Evolutionary conservation across 2,113 vertebrate genomes (phyloP).

Genomic region (Phylloscopus whistleri): DNA sequence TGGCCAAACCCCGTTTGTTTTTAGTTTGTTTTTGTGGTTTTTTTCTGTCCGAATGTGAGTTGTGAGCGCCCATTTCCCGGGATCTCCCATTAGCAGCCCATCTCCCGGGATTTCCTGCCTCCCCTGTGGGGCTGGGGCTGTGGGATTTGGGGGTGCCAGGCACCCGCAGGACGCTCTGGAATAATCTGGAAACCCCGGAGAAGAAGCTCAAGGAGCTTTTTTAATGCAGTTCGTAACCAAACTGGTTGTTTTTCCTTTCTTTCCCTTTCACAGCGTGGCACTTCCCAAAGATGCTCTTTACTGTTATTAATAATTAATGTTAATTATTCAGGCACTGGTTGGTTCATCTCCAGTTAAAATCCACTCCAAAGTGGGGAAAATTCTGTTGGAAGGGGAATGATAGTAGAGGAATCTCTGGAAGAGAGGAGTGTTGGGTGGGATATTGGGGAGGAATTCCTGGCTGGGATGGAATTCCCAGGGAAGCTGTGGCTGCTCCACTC

Average conservation of each 20-base stretch:
- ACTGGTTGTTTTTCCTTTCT: background rate
- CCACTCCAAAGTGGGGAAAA: background rate
- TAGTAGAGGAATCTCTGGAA: fast-evolving
- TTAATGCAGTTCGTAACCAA: background rate
- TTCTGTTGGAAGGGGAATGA: background rate
- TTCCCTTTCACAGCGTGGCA: background rate
- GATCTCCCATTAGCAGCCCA: background rate
- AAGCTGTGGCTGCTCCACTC: background rate
- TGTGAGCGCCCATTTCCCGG: background rate
- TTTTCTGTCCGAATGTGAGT: background rate
- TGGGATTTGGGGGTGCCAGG: background rate
- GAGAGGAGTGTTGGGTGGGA: background rate
- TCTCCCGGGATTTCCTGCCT: background rate
- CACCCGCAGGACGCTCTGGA: background rate
- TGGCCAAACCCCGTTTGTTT: background rate
- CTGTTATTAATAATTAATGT: background rate
- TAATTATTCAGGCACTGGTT: background rate
- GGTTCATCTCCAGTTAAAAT: background rate
- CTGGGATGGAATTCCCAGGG: background rate
- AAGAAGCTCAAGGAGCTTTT: background rate
- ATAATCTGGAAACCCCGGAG: background rate
- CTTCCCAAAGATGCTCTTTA: background rate
- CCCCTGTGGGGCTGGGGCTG: background rate
- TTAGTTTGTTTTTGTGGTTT: background rate
- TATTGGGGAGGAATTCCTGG: background rate